phyloP scores from a whole-genome alignment of 2,888 invertebrate species.

The Clunio marinus region DNA sequence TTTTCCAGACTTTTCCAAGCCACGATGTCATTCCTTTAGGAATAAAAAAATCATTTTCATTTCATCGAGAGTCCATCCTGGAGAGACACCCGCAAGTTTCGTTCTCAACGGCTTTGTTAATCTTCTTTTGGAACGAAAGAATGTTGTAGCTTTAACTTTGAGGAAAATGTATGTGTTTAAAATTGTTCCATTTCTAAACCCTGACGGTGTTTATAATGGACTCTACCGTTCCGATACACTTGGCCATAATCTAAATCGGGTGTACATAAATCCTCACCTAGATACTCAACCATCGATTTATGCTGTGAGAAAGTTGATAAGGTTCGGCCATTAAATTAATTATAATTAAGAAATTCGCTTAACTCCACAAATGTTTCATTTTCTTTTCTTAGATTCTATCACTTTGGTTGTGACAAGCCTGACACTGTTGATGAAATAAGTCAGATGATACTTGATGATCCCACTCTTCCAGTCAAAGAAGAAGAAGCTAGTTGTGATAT shows the following conservation, averaged over 20 bases:
- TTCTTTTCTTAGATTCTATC: constrained; percentile 62
- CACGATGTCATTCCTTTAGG: constrained; percentile 69
- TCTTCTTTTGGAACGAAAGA: constrained; percentile 68
- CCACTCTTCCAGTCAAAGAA: too few species aligned
- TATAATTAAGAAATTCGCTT: constrained; percentile 14
- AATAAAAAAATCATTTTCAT: constrained; percentile 81
- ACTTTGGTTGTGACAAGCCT: constrained; percentile 59
- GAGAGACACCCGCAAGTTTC: constrained; percentile 86
- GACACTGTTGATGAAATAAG: constrained; percentile 37
- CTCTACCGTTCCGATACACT: constrained; percentile 82
- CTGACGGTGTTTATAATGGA: constrained; percentile 82
- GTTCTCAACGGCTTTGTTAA: constrained; percentile 85
- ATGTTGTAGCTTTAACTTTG: constrained; percentile 68
- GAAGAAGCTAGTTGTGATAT: too few species aligned
- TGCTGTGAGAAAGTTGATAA: constrained; percentile 73
- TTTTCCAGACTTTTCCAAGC: constrained; percentile 64
- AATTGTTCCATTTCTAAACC: constrained; percentile 85
- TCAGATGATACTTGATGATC: too few species aligned
- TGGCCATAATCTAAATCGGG: constrained; percentile 83
- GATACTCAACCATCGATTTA: constrained; percentile 77
- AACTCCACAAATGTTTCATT: background rate
- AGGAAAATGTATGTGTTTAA: constrained; percentile 76
- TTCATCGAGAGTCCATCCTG: constrained; percentile 87
- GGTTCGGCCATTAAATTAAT: constrained; percentile 53
- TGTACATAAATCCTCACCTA: constrained; percentile 75